Base-by-base conservation (phyloP, 2,113 vertebrate genomes). In the Mirounga angustirostris region DNA sequence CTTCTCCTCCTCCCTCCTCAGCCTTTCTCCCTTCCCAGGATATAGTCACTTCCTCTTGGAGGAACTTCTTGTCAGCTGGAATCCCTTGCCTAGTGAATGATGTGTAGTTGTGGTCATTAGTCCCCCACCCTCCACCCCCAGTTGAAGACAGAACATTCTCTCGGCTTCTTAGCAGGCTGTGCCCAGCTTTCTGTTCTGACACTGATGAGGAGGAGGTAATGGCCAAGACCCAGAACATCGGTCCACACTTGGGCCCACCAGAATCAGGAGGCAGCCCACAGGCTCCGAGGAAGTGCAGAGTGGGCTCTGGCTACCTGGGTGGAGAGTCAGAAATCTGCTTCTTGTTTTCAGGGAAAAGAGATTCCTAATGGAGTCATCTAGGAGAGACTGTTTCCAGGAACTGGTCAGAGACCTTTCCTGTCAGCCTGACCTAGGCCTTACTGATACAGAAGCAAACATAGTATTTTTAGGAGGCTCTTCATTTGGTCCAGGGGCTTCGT, bases 391-490 rank as follows among this genome's bases (percentile, higher is more conserved):
- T 15, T 43, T 15, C 13, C 19, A 52, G 85, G 54, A 63, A 21
- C 5, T 3, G 79, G 24, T 18, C 14, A 36, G n/a, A 52, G 54
- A n/a, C 8, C 8, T 73, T 61, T n/a, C 9, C 92, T 21, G 19
- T 4, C 50, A 67, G 36, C 15, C 63, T 86, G 30, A 54, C 22
- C 82, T 14, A 4, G 10, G 11, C 40, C 10, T 28, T 61, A 11
- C 9, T 40, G 26, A 30, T 2, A 13, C 0, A 2, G 19, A 28
- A 58, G n/a, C 19, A 58, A n/a, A 40, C 0, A 0, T 2, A 24
- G 2, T 33, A 10, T 40, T 54, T 46, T 69, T 19, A 26, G 18
- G n/a, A 69, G 50, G 9, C 43, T 92, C 30, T 46, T 15, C 3
- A 1, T 21, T 54, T 5, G 4, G 28, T 22, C 21, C 16, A 4